Evolutionary conservation across 2,113 vertebrate species (phyloP), one percentile per base, ranked within the genome.

Genomic region (Trematomus loennbergii): DNA sequence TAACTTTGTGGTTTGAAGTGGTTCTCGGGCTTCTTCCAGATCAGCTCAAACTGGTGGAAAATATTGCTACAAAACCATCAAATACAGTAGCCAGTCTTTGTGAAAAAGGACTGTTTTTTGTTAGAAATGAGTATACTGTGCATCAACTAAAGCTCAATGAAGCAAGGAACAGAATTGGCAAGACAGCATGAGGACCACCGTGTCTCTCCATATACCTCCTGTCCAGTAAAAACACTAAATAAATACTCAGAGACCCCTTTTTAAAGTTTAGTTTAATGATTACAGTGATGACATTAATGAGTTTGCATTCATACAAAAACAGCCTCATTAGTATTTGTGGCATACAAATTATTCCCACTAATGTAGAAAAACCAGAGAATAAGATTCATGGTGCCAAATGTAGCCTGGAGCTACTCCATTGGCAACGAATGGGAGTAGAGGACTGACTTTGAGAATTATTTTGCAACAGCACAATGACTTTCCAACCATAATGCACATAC

Each of bases 161-260:
- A 50, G 49, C 5, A 72, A 59, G 6, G 17, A 54, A 36, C 11
- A 46, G 9, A 46, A 69, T 33, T 43, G 65, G 17, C 15, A 74
- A 45, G 10, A 74, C 4, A 9, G 36, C 15, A 22, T 45, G 3
- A 61, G 25, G 72, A 29, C 5, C 52, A 63, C 48, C 25, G 25
- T 29, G 36, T 40, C 64, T 86, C 33, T 49, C 3, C 25, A 3
- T 29, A 29, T 29, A 29, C n/a, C n/a, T n/a, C n/a, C n/a, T n/a
- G n/a, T 25, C 72, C 53, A 93, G 66, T 75, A 85, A 77, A 15
- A 25, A 59, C 15, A 59, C 25, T 46, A 40, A 18, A 64, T 67
- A 5, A 8, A 12, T n/a, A 58, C 33, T 36, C 40, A n/a, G n/a
- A n/a, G 6, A 16, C 25, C 25, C 22, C 49, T 45, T 2, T 67